These are phyloP conservation scores for Plecturocebus donacophilus DNA, from an alignment of 2,113 vertebrate species.

Conservation along the genomic window DNA sequence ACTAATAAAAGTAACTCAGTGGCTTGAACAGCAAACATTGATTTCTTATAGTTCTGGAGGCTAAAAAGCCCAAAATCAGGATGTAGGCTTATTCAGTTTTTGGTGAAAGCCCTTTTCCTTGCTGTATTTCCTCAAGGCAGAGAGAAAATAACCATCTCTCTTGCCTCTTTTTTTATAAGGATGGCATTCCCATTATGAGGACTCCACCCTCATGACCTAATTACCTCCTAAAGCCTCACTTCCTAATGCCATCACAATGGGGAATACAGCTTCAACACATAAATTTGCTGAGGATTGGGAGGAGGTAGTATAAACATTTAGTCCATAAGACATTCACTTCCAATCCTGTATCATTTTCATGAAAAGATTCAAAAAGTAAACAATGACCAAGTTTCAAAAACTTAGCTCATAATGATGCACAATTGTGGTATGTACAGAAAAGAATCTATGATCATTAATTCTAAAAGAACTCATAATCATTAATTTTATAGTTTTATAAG, in stretches of 20 bases:
- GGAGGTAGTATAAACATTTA: not conserved
- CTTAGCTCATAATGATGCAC: not conserved
- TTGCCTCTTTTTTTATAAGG: not conserved
- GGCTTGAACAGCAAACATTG: not conserved
- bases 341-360: not conserved
- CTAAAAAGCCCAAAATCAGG: not conserved
- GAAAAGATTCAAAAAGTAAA: not conserved
- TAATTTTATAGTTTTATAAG: conserved; percentile 17
- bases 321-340: not conserved
- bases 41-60: not conserved
- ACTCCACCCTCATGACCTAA: not conserved
- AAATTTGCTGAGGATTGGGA: too few species aligned
- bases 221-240: not conserved
- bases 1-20: not conserved
- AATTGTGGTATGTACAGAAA: not conserved
- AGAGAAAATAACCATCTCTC: not conserved
- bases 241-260: not conserved
- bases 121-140: not conserved
- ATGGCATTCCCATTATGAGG: not conserved
- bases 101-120: not conserved
- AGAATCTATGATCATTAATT: not conserved
- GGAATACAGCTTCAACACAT: not conserved
- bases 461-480: not conserved
- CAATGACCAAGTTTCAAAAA: not conserved
- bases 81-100: not conserved